These are phyloP conservation scores for Salmo trutta DNA, from an alignment of 2,797 vertebrate genomes.

Conservation along the genomic window DNA sequence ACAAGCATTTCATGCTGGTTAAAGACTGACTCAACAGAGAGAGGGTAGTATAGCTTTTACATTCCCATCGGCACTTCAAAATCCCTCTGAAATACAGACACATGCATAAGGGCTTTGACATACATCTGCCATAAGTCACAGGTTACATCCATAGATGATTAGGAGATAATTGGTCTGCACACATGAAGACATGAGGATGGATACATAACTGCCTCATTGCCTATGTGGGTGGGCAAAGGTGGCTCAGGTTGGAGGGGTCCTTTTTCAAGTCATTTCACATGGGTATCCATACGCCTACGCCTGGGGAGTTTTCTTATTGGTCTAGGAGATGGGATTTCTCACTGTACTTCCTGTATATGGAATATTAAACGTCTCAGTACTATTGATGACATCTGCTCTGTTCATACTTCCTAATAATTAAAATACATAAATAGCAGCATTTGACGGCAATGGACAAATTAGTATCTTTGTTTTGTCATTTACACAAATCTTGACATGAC, in stretches of 20 bases:
- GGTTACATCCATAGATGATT: conserved; percentile 72
- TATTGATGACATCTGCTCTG: conserved; percentile 47
- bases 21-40: conserved; percentile 40
- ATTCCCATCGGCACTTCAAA: conserved; percentile 40
- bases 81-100: conserved; percentile 47
- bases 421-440: not conserved
- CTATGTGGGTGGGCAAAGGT: conserved; percentile 68
- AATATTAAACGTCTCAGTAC: conserved; percentile 56
- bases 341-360: conserved; percentile 45
- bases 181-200: conserved; percentile 75
- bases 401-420: conserved; percentile 28
- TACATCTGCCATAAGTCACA: conserved; percentile 73
- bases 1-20: conserved; percentile 42
- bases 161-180: conserved; percentile 72
- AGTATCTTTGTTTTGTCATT: conserved; percentile 42
- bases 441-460: not conserved
- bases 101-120: conserved; percentile 57
- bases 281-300: conserved; percentile 30
- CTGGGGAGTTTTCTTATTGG: conserved; percentile 17
- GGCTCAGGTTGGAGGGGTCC: conserved; percentile 51
- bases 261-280: conserved; percentile 51
- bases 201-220: conserved; percentile 72
- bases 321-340: conserved; percentile 29
- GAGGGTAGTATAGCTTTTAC: conserved; percentile 55
- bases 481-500: conserved; percentile 64